Base-by-base conservation (phyloP, 2,888 invertebrate genomes). In the Acanthosepion pharaonis region DNA sequence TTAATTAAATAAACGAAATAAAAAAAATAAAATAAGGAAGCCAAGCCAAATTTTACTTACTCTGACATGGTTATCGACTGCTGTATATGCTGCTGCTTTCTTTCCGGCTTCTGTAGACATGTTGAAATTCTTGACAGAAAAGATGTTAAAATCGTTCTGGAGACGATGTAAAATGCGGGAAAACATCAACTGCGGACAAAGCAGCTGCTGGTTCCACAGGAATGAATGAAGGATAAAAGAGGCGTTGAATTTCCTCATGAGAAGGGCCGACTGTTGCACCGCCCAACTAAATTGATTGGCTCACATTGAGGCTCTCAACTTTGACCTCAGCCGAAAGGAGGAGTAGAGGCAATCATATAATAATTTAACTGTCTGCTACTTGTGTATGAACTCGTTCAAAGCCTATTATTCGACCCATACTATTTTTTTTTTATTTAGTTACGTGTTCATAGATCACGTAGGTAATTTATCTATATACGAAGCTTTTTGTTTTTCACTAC, bases 21-120 rank as follows among this genome's bases (percentile, higher is more conserved):
- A 28, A 15, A 28, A 15, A 3, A n/a, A n/a, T n/a, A n/a, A 42
- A 18, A 11, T 91, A 91, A 28, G 48, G 33, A 91, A 91, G 33
- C 33, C 33, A 48, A 59, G 59, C 23, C 23, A 59, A 59, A 59
- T 11, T 51, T 51, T 49, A 48, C 94, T 94, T 59, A 97, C 96
- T 96, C 96, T 96, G 11, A 97, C 95, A 91, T 96, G 96, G 91
- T 97, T 96, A 94, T 97, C 96, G 51, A 97, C 97, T 55, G 97
- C 97, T 64, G 96, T 95, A 15, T 95, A 94, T 3, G 97, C 97
- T 0, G 97, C 97, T n/a, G 96, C 96, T 93, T 96, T 96, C 95
- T 97, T 97, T 20, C 97, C 97, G 48, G 95, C 96, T 91, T 96
- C 95, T 5, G 92, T 49, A 33, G 78, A 78, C 78, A 78, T 78